Evolutionary conservation across 2,113 vertebrate species (phyloP), one percentile per base, ranked within the genome.

Genomic region (Mirounga angustirostris): DNA sequence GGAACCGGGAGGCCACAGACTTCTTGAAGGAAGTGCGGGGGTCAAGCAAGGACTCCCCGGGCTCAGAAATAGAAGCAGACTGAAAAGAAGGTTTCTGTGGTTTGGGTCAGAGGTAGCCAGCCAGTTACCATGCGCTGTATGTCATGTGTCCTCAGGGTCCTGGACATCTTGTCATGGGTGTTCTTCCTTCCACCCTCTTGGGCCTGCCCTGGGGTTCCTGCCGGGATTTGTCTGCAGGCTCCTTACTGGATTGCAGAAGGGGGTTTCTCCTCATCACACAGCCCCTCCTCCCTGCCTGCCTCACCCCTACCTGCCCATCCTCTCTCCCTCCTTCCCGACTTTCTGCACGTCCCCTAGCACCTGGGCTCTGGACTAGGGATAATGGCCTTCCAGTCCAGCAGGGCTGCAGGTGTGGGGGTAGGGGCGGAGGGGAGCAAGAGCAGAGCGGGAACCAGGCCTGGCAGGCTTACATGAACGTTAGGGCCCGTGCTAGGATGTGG

Each of bases 51-150:
- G 33, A 11, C 19, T 30, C 82, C 52, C 8, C 5, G n/a, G 22
- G 56, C 43, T 43, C n/a, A 67, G 85, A 10, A 15, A 8, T 4
- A 4, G 1, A 36, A 61, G 54, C 84, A 50, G 4, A 24, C 84
- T n/a, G n/a, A 15, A 30, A 22, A n/a, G 82, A n/a, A n/a, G 83
- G 56, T 4, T 63, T 4, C 9, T 19, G 16, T 18, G 36, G 6
- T 24, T 9, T 2, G 1, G 43, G 58, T 6, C 56, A 33, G 54
- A 24, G 18, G 65, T 36, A 13, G 33, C 58, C 7, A 18, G 58
- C 9, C 1, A 46, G 13, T 4, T 4, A 5, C 19, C 24, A 5
- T 28, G 4, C 4, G 4, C 21, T 2, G 0, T 3, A 21, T 2
- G 22, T 5, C 40, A 1, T 6, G 10, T 21, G 22, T 61, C 43